Base-by-base conservation (phyloP, 2,888 invertebrate species). In the Drosophila tanythrix region DNA sequence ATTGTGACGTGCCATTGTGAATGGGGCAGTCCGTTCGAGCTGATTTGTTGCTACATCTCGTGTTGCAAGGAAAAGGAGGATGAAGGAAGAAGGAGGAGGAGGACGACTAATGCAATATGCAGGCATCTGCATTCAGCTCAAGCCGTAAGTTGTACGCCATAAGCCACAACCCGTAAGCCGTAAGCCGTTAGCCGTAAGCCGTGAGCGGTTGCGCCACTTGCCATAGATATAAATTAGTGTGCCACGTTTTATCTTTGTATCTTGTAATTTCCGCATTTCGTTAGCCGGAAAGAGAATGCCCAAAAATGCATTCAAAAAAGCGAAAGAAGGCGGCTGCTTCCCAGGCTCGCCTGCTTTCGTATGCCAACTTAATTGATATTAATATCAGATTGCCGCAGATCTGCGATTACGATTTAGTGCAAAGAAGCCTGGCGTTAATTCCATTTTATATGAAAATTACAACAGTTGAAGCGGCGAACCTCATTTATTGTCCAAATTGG, bases 261-360 rank as follows among this genome's bases (percentile, higher is more conserved):
- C 86, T 85, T 74, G 79, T 82, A 82, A 82, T 82, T 82, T 82
- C 83, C 82, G 83, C 74, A 80, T 74, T 71, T 74, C 67, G 79
- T 70, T 74, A 58, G 15, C 18, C 43, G 36, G 40, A 25, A 53
- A 63, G 62, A 55, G 13, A 38, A 52, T 46, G 46, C 21, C 43
- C 48, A 25, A 55, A 60, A 60, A 21, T 61, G 57, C 64, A 61
- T 53, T 63, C 60, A 2, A 31, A 61, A 67, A 64, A 21, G 21
- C 21, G 21, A 21, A 21, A 53, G 27, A 10, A n/a, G 29, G 8
- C 18, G 40, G 43, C 21, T 29, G 40, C 31, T 15, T 10, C 31
- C 31, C 31, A 10, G 46, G 15, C 46, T 27, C 10, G 38, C 21
- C 55, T n/a, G n/a, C 48, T 31, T 62, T 53, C n/a, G 48, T 61